These are phyloP conservation scores for Nasonia vitripennis DNA, from an alignment of 1,140 invertebrate species.

Conservation along the genomic window DNA sequence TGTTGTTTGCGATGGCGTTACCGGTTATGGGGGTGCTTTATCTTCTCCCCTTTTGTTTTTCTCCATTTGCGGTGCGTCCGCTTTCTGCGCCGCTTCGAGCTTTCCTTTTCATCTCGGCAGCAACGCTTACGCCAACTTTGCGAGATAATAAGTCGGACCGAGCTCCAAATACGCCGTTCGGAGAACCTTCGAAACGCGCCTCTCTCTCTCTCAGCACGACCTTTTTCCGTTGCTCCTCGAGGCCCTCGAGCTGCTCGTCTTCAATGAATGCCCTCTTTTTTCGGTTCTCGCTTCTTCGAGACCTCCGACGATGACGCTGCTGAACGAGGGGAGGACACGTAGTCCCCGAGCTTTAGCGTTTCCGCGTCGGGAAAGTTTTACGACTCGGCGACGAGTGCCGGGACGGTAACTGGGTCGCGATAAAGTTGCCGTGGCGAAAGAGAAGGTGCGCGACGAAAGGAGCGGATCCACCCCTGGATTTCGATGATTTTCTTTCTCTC, in stretches of 20 bases:
- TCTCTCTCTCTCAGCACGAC: neutral
- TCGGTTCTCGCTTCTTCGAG: neutral
- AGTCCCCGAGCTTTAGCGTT: constrained; percentile 20
- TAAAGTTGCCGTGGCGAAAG: constrained; percentile 36
- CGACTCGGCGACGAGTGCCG: constrained; percentile 29
- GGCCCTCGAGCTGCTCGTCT: constrained; percentile 14
- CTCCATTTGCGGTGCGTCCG: neutral
- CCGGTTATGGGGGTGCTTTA: constrained; percentile 27
- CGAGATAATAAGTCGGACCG: neutral
- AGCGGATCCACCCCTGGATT: constrained; percentile 20
- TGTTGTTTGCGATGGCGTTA: neutral
- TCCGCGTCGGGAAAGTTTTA: constrained; percentile 53
- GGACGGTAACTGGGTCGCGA: constrained; percentile 52
- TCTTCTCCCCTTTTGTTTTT: constrained; percentile 25
- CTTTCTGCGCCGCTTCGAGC: neutral
- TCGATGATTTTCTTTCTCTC: constrained; percentile 30
- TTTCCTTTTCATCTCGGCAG: neutral
- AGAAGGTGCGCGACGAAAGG: constrained; percentile 34
- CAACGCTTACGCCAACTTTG: neutral
- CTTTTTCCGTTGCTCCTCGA: constrained; percentile 12
- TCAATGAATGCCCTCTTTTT: constrained; percentile 9
- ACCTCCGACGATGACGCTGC: constrained; percentile 42
- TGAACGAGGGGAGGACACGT: constrained; percentile 32
- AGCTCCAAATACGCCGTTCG: neutral
- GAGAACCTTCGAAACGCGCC: neutral